Evolutionary conservation across 2,113 vertebrate genomes (phyloP), one percentile per base, ranked within the genome.

Genomic region (Bufo gargarizans): DNA sequence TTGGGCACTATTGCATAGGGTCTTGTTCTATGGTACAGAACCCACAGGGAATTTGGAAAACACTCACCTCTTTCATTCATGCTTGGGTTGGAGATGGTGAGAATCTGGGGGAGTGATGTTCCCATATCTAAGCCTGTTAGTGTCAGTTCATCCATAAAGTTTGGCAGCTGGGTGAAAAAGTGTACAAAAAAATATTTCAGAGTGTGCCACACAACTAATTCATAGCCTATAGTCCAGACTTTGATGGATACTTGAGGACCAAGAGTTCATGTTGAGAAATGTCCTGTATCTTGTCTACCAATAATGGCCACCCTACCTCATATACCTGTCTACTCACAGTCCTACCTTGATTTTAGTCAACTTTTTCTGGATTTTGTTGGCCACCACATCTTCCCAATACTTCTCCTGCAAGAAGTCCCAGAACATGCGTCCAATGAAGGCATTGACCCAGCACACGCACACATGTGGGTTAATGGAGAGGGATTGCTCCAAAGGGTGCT

Each of bases 121-220:
- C 97, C 97, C 97, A 97, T 96, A 89, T 97, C 96, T 92, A 97
- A 89, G 89, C 96, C 97, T 0, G 96, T 97, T 90, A 98, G 93
- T 0, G 93, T 94, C 91, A 98, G 93, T 90, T 97, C 96, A 0
- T 97, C 95, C 97, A 98, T 97, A 84, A 98, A 97, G 89, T 97
- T 97, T 0, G 97, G 97, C 91, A 98, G 91, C 97, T 98, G 92
- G 79, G 12, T 49, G 43, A 90, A 47, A 56, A 71, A 58, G 3
- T 17, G 22, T 6, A 45, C 56, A 81, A 14, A 81, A 81, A 16
- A 58, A 61, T 58, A 61, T 74, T 47, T 19, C 4, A 53, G 9
- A 1, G 49, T n/a, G 20, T 50, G 33, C 47, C 72, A 50, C 72
- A 76, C 4, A 49, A 1, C 19, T 76, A 50, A 50, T 49, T 9